Conservation (phyloP, 2,888 invertebrate genomes). For the Fragum sueziense region DNA sequence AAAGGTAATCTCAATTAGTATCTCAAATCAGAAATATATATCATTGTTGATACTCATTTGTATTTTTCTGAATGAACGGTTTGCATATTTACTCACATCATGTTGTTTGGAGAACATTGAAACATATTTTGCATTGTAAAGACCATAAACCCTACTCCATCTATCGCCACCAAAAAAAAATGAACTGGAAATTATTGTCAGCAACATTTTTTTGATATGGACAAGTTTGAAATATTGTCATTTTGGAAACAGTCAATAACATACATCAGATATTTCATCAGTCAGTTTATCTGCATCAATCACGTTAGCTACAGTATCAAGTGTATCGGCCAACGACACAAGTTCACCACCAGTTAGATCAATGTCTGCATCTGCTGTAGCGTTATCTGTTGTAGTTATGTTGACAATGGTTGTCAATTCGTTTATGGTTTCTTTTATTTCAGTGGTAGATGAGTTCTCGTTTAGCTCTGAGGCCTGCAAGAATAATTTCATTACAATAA, state of each 20-base stretch:
- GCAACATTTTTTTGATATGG: no score
- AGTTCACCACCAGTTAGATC: background rate
- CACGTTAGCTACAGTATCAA: background rate
- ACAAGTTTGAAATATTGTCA: no score
- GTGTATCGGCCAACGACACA: background rate
- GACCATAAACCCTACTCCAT: background rate
- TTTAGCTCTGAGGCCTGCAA: constrained; percentile 1
- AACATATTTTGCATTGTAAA: background rate
- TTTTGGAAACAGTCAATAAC: no score
- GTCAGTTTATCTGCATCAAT: background rate
- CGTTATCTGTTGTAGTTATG: background rate
- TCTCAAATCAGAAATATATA: no score
- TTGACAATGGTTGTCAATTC: background rate
- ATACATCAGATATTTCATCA: constrained; percentile 3
- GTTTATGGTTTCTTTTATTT: background rate
- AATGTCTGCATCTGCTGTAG: background rate
- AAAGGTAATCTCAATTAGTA: no score
- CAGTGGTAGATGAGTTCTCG: background rate
- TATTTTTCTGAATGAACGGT: no score
- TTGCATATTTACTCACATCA: no score
- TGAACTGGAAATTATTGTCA: no score
- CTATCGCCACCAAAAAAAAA: no score
- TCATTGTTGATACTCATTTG: no score
- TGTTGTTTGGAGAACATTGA: no score
- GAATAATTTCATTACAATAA: background rate